Conservation (phyloP, 2,113 vertebrate genomes). For the Hemiprocne comata region DNA sequence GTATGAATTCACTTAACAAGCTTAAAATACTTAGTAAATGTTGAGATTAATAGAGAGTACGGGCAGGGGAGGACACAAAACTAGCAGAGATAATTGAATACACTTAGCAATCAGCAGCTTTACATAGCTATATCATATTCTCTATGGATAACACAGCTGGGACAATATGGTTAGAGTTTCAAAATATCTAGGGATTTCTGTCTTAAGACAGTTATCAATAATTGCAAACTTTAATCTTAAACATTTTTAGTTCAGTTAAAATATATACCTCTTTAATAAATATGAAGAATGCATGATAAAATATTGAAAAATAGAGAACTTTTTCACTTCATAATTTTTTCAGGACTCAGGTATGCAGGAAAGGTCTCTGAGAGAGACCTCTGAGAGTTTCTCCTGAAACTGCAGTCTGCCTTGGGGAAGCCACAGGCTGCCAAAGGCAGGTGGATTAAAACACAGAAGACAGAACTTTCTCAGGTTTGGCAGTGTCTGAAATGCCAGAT, state of each 20-base stretch:
- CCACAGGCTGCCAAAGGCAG: neutral
- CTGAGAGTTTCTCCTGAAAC: neutral
- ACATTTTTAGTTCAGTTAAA: constrained; percentile 6
- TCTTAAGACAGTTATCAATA: constrained; percentile 23
- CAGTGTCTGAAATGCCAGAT: neutral
- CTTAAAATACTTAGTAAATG: constrained; percentile 43
- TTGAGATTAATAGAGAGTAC: neutral
- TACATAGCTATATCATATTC: neutral
- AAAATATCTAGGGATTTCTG: constrained; percentile 23
- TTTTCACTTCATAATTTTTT: neutral
- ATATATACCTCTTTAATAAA: neutral
- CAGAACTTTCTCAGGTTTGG: neutral
- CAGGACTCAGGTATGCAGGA: neutral
- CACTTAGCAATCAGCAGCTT: constrained; percentile 20
- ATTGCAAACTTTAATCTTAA: neutral
- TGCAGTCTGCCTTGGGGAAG: neutral
- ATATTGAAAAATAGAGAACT: neutral
- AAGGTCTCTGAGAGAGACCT: neutral
- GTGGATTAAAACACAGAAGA: neutral
- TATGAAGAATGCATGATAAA: neutral
- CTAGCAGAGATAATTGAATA: constrained; percentile 9
- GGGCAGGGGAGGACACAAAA: neutral
- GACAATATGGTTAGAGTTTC: constrained; percentile 11
- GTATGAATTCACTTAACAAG: neutral
- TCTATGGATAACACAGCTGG: constrained; percentile 6